Conservation (phyloP, 2,888 invertebrate genomes). For the Drosophila hamatofila region DNA sequence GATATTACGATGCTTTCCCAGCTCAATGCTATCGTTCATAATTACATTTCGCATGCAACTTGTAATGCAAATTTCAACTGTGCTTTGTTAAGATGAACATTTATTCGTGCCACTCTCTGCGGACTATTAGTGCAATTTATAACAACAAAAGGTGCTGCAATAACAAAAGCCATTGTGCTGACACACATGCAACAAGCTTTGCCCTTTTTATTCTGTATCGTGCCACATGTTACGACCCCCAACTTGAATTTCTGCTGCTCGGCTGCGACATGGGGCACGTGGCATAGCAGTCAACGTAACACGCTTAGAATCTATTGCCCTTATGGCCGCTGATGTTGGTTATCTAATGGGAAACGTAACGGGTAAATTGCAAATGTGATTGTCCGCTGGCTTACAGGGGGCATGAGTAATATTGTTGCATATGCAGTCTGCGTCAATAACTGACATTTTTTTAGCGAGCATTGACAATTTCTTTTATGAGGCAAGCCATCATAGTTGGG, state of each 20-base stretch:
- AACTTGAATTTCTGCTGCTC: constrained; percentile 69
- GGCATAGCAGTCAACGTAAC: constrained; percentile 24
- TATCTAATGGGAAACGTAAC: constrained; percentile 61
- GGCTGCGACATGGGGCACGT: constrained; percentile 2
- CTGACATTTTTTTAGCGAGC: neutral
- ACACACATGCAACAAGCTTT: constrained; percentile 45
- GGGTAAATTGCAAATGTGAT: constrained; percentile 27
- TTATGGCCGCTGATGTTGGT: constrained; percentile 35
- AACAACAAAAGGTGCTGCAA: constrained; percentile 23
- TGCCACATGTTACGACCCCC: constrained; percentile 55
- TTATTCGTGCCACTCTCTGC: constrained; percentile 14
- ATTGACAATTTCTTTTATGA: neutral
- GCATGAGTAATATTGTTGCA: constrained; percentile 28
- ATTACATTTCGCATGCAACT: constrained; percentile 29
- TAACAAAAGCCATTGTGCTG: constrained; percentile 14
- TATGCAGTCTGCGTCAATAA: neutral
- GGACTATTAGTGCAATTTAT: constrained; percentile 41
- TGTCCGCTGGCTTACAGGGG: constrained; percentile 13
- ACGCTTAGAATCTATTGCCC: constrained; percentile 31
- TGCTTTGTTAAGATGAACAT: constrained; percentile 14
- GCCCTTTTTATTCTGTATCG: constrained; percentile 22
- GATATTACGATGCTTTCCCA: constrained; percentile 13
- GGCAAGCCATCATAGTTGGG: neutral
- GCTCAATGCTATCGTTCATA: constrained; percentile 18
- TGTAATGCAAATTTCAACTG: constrained; percentile 3